phyloP scores from a whole-genome alignment of 2,113 vertebrate genomes.

The Monarcha castaneiventris region DNA sequence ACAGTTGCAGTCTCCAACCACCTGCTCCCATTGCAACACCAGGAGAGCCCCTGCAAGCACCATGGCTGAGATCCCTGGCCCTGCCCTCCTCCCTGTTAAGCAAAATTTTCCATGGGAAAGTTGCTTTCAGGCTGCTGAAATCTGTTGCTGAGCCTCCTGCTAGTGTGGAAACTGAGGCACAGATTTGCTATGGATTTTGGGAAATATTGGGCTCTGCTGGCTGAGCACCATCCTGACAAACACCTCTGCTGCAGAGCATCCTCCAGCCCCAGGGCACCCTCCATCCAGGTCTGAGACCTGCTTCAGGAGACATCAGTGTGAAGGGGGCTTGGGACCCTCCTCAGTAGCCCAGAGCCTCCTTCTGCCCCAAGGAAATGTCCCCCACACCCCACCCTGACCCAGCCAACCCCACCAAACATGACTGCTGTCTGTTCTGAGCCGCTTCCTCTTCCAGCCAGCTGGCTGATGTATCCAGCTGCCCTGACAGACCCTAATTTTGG shows the following conservation, averaged over 20 bases:
- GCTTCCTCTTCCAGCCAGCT: background rate
- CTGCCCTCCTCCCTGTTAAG: background rate
- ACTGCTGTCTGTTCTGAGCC: background rate
- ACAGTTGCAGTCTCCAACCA: background rate
- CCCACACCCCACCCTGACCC: background rate
- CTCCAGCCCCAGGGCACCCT: background rate
- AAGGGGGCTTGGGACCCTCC: background rate
- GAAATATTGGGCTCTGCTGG: background rate
- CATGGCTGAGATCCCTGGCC: background rate
- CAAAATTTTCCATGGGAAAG: background rate
- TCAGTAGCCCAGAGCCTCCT: background rate
- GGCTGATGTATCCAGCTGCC: background rate
- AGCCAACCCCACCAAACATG: accelerated
- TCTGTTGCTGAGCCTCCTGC: background rate
- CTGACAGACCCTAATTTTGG: background rate
- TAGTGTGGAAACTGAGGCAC: background rate
- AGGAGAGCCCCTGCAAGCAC: background rate
- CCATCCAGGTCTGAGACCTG: background rate
- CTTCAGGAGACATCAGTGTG: background rate
- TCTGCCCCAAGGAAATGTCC: background rate
- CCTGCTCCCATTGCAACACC: background rate
- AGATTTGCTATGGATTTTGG: background rate
- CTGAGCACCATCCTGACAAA: background rate
- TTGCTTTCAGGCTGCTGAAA: background rate
- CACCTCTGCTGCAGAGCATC: background rate